A percentile compares a stretch with the other conserved stretches of the same genome.
These are phyloP conservation scores for Kryptopterus vitreolus DNA, from an alignment of 2,797 vertebrate genomes.

Conservation along the genomic window DNA sequence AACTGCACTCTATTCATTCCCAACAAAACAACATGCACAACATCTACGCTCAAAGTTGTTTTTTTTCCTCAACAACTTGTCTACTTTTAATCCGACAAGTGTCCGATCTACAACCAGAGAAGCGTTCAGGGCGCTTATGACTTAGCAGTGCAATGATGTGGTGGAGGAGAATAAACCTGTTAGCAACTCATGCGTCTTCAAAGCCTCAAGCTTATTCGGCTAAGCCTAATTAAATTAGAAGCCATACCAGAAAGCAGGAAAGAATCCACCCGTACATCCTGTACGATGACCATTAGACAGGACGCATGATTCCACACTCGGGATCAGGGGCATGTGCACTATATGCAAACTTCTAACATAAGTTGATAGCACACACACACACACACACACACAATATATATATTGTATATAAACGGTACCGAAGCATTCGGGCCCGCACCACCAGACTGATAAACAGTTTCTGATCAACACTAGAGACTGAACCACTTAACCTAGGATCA, in stretches of 20 bases:
- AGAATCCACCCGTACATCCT: constrained; percentile 61
- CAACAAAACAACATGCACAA: background rate
- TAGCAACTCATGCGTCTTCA: constrained; percentile 66
- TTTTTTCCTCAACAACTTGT: background rate
- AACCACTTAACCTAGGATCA: too few relatives aligned
- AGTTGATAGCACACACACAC: background rate
- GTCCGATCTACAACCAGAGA: background rate
- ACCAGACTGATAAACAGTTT: too few relatives aligned
- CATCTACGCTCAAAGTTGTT: background rate
- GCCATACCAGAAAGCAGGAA: constrained; percentile 41
- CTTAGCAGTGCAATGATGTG: constrained; percentile 42
- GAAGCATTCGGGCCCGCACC: too few relatives aligned
- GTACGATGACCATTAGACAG: constrained; percentile 33
- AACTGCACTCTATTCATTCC: background rate
- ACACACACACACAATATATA: too few relatives aligned
- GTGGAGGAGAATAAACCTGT: constrained; percentile 60
- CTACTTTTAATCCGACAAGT: background rate
- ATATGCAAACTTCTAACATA: too few relatives aligned
- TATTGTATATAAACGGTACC: too few relatives aligned
- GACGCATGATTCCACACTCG: background rate
- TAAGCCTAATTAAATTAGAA: constrained; percentile 60
- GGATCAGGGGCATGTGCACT: too few relatives aligned
- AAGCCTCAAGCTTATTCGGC: constrained; percentile 61
- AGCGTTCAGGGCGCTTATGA: background rate
- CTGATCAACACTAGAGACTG: too few relatives aligned